These are phyloP conservation scores for Spongilla lacustris DNA, from an alignment of 37 sponge, comb jelly and placozoan species.

Conservation along the genomic window DNA sequence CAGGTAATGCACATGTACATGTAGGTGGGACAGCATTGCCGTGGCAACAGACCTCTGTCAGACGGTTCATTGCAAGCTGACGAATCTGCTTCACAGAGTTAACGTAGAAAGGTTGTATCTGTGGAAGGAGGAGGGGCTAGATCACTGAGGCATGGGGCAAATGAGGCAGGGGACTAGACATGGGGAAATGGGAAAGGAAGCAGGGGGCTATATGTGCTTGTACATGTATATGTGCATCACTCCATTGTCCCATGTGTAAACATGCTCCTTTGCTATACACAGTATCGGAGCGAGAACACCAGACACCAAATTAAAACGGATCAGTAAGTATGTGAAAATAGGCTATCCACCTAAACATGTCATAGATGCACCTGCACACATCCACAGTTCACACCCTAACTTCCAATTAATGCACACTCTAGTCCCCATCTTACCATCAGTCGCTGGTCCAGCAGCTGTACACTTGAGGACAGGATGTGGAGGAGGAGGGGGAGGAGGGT, in stretches of 20 bases:
- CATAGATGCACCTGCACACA: too few species aligned
- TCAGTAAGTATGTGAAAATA: too few species aligned
- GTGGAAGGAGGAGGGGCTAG: neutral
- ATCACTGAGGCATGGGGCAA: neutral
- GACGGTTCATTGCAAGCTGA: conserved; percentile 44
- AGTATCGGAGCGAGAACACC: too few species aligned
- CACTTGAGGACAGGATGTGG: conserved; percentile 6
- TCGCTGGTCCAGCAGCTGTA: conserved; percentile 50
- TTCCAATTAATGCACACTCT: neutral
- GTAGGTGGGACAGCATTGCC: too few species aligned
- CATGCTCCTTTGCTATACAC: too few species aligned
- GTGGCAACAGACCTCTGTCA: conserved; percentile 49
- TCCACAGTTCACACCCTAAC: neutral
- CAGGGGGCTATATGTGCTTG: neutral
- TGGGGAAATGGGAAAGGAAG: neutral
- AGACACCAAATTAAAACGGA: too few species aligned
- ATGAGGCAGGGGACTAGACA: neutral
- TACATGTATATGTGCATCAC: too few species aligned
- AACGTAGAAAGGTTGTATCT: conserved; percentile 60
- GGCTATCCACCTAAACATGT: too few species aligned
- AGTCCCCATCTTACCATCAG: conserved; percentile 18
- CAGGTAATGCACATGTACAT: too few species aligned
- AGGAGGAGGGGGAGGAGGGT: conserved; percentile 33
- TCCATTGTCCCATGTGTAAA: too few species aligned
- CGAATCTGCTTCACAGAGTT: conserved; percentile 54